phyloP scores from a whole-genome alignment of 64 coral and sea anemone genomes.

The Stichodactyla helianthus region DNA sequence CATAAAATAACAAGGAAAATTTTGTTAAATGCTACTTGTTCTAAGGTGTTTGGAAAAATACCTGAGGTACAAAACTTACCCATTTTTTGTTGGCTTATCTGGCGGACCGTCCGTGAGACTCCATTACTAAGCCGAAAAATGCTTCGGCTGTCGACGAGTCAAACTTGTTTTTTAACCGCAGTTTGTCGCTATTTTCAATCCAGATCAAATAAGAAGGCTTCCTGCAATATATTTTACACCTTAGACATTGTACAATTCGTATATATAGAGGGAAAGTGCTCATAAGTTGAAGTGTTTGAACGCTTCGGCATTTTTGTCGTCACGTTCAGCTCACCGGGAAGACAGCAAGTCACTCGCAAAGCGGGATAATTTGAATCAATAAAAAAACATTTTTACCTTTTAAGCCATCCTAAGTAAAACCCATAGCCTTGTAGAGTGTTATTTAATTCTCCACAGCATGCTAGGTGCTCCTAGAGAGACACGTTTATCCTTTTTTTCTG shows the following conservation, averaged over 20 bases:
- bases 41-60: not conserved
- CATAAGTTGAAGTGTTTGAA: not conserved
- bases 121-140: not conserved
- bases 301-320: not conserved
- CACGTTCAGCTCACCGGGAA: not conserved
- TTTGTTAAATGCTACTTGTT: not conserved
- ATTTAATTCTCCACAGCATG: not conserved
- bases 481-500: not conserved
- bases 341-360: not conserved
- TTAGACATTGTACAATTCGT: not conserved
- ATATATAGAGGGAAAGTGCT: not conserved
- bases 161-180: not conserved
- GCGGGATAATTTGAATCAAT: conserved; percentile 17
- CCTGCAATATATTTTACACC: not conserved
- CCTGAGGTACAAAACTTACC: not conserved
- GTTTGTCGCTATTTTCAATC: not conserved
- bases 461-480: not conserved
- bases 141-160: not conserved
- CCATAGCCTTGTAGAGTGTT: not conserved
- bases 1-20: not conserved
- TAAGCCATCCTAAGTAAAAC: conserved; percentile 15
- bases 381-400: not conserved
- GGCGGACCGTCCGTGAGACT: not conserved
- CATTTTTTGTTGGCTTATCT: not conserved
- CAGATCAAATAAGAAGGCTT: not conserved